A percentile compares a stretch with the other conserved stretches of the same genome.
Evolutionary conservation across 2,888 invertebrate species (phyloP).

Genomic region (Zygogramma bicolorata): DNA sequence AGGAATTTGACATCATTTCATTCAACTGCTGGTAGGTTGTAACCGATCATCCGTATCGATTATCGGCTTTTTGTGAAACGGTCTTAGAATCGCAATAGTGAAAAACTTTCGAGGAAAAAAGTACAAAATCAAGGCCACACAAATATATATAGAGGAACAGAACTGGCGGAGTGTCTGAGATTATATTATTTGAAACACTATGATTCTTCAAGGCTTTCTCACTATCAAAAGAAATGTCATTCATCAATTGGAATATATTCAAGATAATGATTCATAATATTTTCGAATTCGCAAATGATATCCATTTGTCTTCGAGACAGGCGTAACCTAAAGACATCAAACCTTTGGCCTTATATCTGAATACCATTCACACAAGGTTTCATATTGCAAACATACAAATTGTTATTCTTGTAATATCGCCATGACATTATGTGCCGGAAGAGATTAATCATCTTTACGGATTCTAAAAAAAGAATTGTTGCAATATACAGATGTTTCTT

Average conservation of each 20-base stretch:
- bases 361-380: background rate
- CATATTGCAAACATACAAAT: background rate
- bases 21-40: too few relatives aligned
- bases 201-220: background rate
- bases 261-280: background rate
- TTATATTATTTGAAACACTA: too few relatives aligned
- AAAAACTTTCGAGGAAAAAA: too few relatives aligned
- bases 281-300: background rate
- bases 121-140: too few relatives aligned
- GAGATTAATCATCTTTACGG: background rate
- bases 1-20: too few relatives aligned
- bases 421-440: background rate
- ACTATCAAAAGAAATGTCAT: background rate
- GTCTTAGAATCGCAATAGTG: too few relatives aligned
- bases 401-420: background rate
- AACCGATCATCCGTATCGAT: too few relatives aligned
- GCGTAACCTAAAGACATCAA: background rate
- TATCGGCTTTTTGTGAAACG: too few relatives aligned
- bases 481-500: background rate
- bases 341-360: background rate
- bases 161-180: too few relatives aligned
- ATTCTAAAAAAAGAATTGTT: background rate
- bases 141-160: too few relatives aligned
- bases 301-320: background rate
- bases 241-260: background rate